These are phyloP conservation scores for Cavia porcellus DNA, from an alignment of 2,113 vertebrate genomes.

Conservation along the genomic window DNA sequence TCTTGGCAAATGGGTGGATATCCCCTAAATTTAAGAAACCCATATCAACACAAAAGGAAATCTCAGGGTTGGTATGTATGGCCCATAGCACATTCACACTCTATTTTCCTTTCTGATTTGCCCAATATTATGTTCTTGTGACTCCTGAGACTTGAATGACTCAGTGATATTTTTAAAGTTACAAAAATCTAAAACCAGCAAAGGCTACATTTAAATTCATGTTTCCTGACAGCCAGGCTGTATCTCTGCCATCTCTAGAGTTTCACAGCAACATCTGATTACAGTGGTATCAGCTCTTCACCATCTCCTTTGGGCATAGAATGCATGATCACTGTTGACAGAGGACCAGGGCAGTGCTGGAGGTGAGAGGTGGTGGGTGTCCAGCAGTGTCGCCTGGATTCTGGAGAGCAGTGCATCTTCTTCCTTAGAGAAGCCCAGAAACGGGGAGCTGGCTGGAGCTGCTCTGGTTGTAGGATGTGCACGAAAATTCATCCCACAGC, in stretches of 20 bases:
- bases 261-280: background rate
- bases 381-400: background rate
- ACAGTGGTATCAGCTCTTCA: no score
- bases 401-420: background rate
- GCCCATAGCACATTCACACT: background rate
- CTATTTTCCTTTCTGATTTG: background rate
- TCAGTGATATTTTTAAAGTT: background rate
- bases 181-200: background rate
- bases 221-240: background rate
- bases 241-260: no score
- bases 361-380: background rate
- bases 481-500: background rate
- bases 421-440: background rate
- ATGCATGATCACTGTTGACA: background rate
- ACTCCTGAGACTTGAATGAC: background rate
- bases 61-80: no score
- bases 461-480: fast-evolving
- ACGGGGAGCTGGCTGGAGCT: background rate
- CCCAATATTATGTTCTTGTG: background rate
- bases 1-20: background rate
- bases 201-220: background rate
- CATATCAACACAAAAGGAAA: background rate
- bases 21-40: background rate
- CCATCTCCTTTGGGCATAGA: background rate
- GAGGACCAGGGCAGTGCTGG: background rate